Evolutionary conservation across 2,113 vertebrate genomes (phyloP).

Genomic region (Dendropsophus ebraccatus): DNA sequence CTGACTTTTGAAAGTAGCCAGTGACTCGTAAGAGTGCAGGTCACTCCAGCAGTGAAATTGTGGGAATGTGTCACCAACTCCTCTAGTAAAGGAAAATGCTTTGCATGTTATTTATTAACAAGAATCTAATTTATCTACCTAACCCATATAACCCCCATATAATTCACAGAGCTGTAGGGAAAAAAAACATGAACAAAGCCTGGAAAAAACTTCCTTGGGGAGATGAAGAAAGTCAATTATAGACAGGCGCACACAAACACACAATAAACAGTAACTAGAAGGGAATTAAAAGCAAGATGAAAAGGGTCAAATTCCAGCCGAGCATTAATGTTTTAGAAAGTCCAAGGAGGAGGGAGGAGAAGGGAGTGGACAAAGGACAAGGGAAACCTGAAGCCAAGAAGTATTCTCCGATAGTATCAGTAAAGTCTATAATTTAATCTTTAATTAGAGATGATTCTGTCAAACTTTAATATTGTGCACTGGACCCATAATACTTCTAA

Average conservation of each 20-base stretch:
- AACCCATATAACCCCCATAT: background rate
- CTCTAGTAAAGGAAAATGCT: background rate
- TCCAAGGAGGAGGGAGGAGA: slow-evolving; percentile 25
- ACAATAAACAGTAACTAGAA: background rate
- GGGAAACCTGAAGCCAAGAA: background rate
- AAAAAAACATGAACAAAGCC: slow-evolving; percentile 3
- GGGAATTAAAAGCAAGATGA: slow-evolving; percentile 36
- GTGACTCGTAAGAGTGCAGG: background rate
- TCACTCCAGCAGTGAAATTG: slow-evolving; percentile 6
- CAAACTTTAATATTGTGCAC: background rate
- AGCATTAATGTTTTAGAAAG: slow-evolving; percentile 11
- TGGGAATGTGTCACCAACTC: slow-evolving; percentile 6
- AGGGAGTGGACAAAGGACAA: slow-evolving; percentile 21
- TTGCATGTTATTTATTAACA: slow-evolving; percentile 53
- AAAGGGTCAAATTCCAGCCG: slow-evolving; percentile 44
- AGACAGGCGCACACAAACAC: background rate
- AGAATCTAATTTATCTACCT: slow-evolving; percentile 16
- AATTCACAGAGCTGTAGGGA: background rate
- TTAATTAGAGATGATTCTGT: background rate
- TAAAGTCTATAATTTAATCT: background rate
- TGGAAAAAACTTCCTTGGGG: background rate
- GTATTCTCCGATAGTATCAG: background rate
- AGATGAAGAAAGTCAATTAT: background rate
- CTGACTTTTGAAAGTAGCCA: background rate
- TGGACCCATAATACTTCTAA: background rate